Base-by-base conservation (phyloP, 2,888 invertebrate genomes). In the Tortrix viridana region DNA sequence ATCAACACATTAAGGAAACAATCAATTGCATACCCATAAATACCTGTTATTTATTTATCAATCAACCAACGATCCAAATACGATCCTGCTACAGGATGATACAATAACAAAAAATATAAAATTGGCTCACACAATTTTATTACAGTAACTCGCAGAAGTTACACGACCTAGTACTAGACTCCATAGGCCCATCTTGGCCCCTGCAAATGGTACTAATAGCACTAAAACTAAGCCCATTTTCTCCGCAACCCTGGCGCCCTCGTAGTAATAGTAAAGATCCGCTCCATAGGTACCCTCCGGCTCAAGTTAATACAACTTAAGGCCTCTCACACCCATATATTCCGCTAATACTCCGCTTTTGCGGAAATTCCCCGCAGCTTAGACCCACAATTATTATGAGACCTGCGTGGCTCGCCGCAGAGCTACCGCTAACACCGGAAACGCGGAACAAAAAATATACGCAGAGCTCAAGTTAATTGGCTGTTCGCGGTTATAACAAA, bases 281-380 rank as follows among this genome's bases (percentile, higher is more conserved):
- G 38, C 26, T 37, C 32, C 16, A n/a, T 63, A 56, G 37, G 22
- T 44, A 59, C 62, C 60, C 58, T 41, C 38, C 49, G 50, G 49
- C 48, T 59, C 48, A 46, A 65, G 58, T 64, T 72, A 70, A 71
- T 69, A 65, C 68, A 68, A 71, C 61, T 69, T 71, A 70, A 70
- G 65, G 49, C 70, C 65, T 64, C 62, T 53, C 62, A 64, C 62
- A 59, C 46, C 65, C 57, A 68, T 60, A 65, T 71, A 70, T 69
- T 67, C 65, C 63, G 23, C 65, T 67, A 66, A 69, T 70, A 65
- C 66, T 63, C 60, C 60, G 63, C 65, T 67, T 67, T 64, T 67
- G 58, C 55, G 53, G 59, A 63, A 64, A 65, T 63, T 62, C 50
- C 22, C 20, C 53, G 38, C 47, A 52, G 63, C 58, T 63, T 48